Conservation (phyloP, 2,888 invertebrate species). For the Uloborus plumipes region DNA sequence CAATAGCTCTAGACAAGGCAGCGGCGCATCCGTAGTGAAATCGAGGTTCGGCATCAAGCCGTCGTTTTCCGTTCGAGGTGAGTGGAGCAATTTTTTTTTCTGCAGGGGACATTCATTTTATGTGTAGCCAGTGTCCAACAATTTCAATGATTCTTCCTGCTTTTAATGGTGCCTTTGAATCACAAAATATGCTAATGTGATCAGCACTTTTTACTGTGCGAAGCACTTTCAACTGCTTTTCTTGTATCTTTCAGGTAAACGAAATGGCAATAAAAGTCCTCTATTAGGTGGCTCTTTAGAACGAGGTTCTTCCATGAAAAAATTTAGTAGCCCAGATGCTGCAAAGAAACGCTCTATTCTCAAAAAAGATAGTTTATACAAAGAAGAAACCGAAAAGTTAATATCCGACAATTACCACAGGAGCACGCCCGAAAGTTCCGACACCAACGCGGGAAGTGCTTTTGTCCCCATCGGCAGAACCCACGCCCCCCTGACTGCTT, state of each 20-base stretch:
- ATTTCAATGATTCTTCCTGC: no score
- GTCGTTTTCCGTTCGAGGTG: conserved; percentile 56
- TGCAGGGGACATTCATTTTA: not conserved
- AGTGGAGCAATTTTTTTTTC: conserved; percentile 12
- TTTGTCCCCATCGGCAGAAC: conserved; percentile 52
- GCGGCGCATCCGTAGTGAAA: conserved; percentile 55
- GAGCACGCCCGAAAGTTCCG: conserved; percentile 66
- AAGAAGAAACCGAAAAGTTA: conserved; percentile 82
- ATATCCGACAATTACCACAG: conserved; percentile 74
- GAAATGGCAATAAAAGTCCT: conserved; percentile 59
- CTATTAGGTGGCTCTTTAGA: conserved; percentile 52
- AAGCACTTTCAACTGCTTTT: not conserved
- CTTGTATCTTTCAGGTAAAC: conserved; percentile 16
- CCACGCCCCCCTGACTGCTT: conserved; percentile 20
- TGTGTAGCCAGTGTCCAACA: no score
- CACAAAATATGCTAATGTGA: no score
- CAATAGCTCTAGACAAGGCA: conserved; percentile 46
- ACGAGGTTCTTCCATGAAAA: conserved; percentile 45
- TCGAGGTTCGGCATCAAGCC: conserved; percentile 59
- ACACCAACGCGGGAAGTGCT: conserved; percentile 65
- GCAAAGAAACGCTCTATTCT: conserved; percentile 81
- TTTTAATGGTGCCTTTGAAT: no score
- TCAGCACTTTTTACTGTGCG: no score
- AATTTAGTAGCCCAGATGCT: conserved; percentile 69
- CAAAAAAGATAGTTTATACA: conserved; percentile 79